phyloP scores from a whole-genome alignment of 2,797 vertebrate genomes.

The Acridotheres tristis region DNA sequence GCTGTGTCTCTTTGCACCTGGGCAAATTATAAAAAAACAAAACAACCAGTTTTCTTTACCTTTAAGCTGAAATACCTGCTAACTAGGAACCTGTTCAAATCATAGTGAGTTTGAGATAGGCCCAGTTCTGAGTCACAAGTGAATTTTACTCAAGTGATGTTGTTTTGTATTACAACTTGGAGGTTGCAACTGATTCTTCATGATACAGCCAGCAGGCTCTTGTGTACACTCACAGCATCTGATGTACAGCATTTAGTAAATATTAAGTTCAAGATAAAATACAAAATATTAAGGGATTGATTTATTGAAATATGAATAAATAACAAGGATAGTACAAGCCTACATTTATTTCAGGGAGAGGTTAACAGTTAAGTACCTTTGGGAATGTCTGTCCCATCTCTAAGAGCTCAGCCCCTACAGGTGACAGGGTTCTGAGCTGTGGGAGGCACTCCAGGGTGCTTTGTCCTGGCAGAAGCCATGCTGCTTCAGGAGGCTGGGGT shows the following conservation, averaged over 20 bases:
- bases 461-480: not conserved
- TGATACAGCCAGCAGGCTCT: not conserved
- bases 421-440: fast-evolving
- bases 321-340: conserved; percentile 27
- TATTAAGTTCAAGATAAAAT: not conserved
- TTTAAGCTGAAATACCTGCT: not conserved
- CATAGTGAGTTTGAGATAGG: not conserved
- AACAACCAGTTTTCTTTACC: not conserved
- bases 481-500: not conserved
- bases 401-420: not conserved
- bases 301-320: conserved; percentile 62
- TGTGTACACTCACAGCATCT: not conserved
- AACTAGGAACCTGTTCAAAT: not conserved
- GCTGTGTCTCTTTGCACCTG: not conserved
- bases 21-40: not conserved
- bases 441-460: not conserved
- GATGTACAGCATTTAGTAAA: not conserved
- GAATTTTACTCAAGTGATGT: not conserved
- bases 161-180: not conserved
- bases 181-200: not conserved
- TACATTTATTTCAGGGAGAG: not conserved
- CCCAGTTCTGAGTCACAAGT: not conserved
- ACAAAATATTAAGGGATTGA: conserved; percentile 7
- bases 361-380: not conserved
- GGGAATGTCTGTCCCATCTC: not conserved